These are phyloP conservation scores for Leptopilina drosophilae DNA, from an alignment of 2,888 invertebrate species.

Conservation along the genomic window DNA sequence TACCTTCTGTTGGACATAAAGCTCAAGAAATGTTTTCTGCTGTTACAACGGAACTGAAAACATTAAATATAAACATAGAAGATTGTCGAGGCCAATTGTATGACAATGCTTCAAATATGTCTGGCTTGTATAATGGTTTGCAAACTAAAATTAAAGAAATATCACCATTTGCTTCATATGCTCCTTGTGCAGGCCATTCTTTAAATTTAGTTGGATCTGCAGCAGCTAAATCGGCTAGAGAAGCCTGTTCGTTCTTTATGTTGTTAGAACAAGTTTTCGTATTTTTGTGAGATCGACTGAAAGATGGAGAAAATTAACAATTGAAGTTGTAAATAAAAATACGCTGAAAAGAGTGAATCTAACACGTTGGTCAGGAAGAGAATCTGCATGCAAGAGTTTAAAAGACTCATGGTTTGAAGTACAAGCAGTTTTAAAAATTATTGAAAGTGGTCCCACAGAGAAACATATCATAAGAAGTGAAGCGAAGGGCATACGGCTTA, in stretches of 20 bases:
- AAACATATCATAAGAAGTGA: background rate
- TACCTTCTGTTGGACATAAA: conserved; percentile 17
- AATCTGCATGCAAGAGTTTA: conserved; percentile 57
- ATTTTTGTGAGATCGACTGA: conserved; percentile 1
- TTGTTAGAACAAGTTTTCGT: conserved; percentile 7
- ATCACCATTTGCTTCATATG: conserved; percentile 50
- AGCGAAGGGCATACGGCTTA: background rate
- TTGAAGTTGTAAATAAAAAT: conserved; percentile 52
- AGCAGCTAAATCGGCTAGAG: conserved; percentile 14
- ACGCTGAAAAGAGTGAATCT: conserved; percentile 61
- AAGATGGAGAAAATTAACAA: conserved; percentile 17
- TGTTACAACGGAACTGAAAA: conserved; percentile 22
- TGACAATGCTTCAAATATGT: conserved; percentile 61
- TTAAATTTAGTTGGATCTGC: conserved; percentile 31
- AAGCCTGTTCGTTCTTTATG: conserved; percentile 16
- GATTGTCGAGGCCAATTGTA: conserved; percentile 57
- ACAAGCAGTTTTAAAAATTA: conserved; percentile 34
- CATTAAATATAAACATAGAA: conserved; percentile 53
- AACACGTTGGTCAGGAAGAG: conserved; percentile 66
- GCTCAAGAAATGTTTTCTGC: background rate
- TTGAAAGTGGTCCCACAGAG: background rate
- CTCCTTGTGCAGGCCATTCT: conserved; percentile 36
- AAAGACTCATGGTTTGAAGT: conserved; percentile 53
- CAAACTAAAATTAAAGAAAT: conserved; percentile 57
- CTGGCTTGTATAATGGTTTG: conserved; percentile 55